Evolutionary conservation across 2,113 vertebrate species (phyloP).

Genomic region (Chionodraco myersi): DNA sequence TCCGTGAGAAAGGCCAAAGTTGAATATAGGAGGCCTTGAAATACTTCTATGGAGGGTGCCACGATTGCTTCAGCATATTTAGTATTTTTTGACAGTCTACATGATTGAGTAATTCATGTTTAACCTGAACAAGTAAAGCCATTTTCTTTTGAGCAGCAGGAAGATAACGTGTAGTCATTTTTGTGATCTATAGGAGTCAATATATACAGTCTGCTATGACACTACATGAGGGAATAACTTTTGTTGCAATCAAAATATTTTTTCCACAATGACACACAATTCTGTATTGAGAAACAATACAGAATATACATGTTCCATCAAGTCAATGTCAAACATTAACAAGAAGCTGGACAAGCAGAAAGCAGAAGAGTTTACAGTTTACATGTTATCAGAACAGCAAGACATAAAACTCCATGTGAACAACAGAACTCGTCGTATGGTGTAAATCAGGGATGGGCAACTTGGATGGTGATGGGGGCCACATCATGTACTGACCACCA

Average conservation of each 20-base stretch:
- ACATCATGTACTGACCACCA: no score
- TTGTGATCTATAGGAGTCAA: neutral
- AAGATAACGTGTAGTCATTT: neutral
- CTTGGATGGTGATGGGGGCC: no score
- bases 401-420: neutral
- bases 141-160: neutral
- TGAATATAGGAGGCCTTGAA: neutral
- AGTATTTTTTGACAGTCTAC: neutral
- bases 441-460: no score
- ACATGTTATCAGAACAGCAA: conserved; percentile 1
- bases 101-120: neutral
- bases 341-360: conserved; percentile 9
- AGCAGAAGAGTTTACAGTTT: conserved; percentile 16
- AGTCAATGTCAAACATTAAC: neutral
- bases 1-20: neutral
- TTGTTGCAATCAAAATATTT: neutral
- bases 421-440: neutral
- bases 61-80: neutral
- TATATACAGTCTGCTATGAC: neutral
- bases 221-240: no score
- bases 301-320: neutral
- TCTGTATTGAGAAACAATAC: no score
- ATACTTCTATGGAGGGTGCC: neutral
- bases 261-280: neutral
- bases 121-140: neutral